Base-by-base conservation (phyloP, 2,888 invertebrate species). In the Ecliptopera silaceata region DNA sequence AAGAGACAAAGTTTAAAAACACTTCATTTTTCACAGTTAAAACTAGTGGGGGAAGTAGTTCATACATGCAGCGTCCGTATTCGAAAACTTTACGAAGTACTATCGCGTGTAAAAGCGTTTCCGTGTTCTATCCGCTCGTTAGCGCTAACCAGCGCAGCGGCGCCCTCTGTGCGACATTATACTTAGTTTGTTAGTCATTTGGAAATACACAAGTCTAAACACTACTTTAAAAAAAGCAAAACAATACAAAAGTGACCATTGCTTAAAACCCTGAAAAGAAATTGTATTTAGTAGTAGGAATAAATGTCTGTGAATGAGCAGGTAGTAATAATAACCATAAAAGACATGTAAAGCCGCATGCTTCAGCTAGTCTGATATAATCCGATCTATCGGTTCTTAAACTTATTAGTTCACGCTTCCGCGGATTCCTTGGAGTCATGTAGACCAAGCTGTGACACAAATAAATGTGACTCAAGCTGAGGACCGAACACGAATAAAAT, bases 71-170 rank as follows among this genome's bases (percentile, higher is more conserved):
- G 20, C n/a, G 26, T 8, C 36, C n/a, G 42, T 42, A 26, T 42
- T 42, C 26, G 13, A 15, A 44, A 55, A 45, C 49, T 51, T 50
- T 15, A 51, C 36, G 45, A 47, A 42, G 60, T 57, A 63, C 56
- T 39, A 53, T 46, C 63, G 59, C 32, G 44, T 61, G 39, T 65
- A 56, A 63, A 63, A 65, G 65, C 61, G 58, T 65, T 63, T 61
- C 48, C 58, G 53, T 65, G 65, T 65, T 51, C 38, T 38, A 41
- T 45, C 17, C 48, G 54, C 61, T 64, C 61, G 59, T 61, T 61
- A 57, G 50, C 20, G 50, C 39, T 50, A 41, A 51, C 51, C 15
- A 56, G 55, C 44, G 44, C 15, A 56, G 55, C 44, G 44, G 46
- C 51, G 26, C 56, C 18, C 47, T 36, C 47, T 43, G 26, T 11